Percentiles rank a stretch among this genome's conserved stretches.
Conservation (phyloP, 2,888 invertebrate species). For the Keiferia lycopersicella region DNA sequence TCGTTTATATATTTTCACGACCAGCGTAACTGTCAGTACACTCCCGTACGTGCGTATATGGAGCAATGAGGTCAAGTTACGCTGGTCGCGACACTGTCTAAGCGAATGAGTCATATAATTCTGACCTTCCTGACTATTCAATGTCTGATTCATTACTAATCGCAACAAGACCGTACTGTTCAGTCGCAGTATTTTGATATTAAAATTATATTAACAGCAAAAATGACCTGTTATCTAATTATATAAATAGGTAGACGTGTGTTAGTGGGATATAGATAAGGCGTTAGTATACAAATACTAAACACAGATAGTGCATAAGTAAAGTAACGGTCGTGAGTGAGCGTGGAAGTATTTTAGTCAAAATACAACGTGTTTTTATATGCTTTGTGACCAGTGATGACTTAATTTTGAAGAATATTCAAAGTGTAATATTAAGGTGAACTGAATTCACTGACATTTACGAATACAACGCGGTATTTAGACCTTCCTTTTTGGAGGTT, state of each 20-base stretch:
- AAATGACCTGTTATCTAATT: slow-evolving; percentile 10
- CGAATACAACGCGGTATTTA: not conserved
- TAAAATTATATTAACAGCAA: not conserved
- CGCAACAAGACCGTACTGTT: slow-evolving; percentile 5
- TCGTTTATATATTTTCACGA: too few relatives aligned
- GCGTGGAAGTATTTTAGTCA: slow-evolving; percentile 2
- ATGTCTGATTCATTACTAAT: slow-evolving; percentile 20
- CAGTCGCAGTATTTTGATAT: not conserved
- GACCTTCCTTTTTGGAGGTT: not conserved
- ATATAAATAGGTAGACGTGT: not conserved
- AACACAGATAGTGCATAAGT: not conserved
- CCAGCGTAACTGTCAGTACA: too few relatives aligned
- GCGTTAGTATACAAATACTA: slow-evolving; percentile 1
- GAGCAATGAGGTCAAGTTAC: too few relatives aligned
- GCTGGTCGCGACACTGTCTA: too few relatives aligned
- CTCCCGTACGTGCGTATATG: too few relatives aligned
- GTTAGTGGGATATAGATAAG: slow-evolving; percentile 2
- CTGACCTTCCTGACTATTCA: not conserved
- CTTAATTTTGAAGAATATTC: not conserved
- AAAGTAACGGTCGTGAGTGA: not conserved
- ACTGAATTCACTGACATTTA: not conserved
- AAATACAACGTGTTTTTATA: not conserved
- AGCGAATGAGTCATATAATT: too few relatives aligned
- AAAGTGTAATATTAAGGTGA: not conserved
- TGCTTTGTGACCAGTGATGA: not conserved